Conservation (phyloP, 37 sponge, comb jelly and placozoan species). For the Petrosia ficiformis region DNA sequence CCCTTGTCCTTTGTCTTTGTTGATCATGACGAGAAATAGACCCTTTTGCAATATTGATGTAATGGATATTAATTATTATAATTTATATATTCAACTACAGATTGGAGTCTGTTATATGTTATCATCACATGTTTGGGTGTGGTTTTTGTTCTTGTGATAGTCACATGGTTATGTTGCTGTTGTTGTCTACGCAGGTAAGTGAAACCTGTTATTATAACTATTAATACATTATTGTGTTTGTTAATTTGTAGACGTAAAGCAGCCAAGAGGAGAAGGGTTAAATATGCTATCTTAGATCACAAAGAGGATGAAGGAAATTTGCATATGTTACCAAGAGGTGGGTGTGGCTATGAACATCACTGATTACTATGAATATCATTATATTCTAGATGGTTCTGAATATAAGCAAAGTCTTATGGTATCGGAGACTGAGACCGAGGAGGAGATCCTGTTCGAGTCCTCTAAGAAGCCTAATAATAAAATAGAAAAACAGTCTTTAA, state of each 20-base stretch:
- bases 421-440: conserved; percentile 60
- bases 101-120: no score
- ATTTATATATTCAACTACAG: no score
- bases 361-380: no score
- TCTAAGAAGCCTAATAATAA: conserved; percentile 23
- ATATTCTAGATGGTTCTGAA: not conserved
- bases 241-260: conserved; percentile 2
- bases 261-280: not conserved
- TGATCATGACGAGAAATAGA: no score
- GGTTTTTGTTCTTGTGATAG: conserved; percentile 15
- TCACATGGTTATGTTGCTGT: conserved; percentile 62
- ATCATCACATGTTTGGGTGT: no score
- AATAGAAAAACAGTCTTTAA: not conserved
- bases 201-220: not conserved
- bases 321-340: not conserved
- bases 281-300: conserved; percentile 6
- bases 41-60: no score
- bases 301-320: not conserved
- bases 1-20: no score
- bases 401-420: conserved; percentile 62
- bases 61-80: no score
- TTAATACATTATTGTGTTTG: not conserved
- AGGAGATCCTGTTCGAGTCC: conserved; percentile 56
- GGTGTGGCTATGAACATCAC: not conserved
- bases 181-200: conserved; percentile 63